These are phyloP conservation scores for Anthophora plumipes DNA, from an alignment of 2,888 invertebrate genomes.

Conservation along the genomic window DNA sequence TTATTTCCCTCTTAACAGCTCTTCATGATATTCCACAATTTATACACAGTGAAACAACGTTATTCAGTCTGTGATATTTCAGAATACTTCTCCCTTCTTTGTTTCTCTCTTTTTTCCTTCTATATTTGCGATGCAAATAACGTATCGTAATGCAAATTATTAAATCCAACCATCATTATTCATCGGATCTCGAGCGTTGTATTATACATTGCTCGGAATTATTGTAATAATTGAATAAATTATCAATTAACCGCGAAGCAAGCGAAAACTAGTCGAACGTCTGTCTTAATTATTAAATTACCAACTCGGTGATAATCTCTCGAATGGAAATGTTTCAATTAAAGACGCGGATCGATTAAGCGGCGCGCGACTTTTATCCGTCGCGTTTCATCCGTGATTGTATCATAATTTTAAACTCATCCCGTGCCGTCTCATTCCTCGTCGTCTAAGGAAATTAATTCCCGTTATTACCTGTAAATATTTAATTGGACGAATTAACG, in stretches of 20 bases:
- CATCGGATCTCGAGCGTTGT: background rate
- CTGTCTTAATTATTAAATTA: background rate
- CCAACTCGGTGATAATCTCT: background rate
- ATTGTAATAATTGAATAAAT: background rate
- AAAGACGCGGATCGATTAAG: background rate
- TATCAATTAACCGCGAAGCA: background rate
- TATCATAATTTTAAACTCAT: background rate
- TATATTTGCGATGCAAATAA: slow-evolving; percentile 6
- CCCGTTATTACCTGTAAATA: background rate
- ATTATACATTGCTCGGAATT: background rate
- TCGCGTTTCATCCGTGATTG: background rate
- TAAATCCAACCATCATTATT: slow-evolving; percentile 4
- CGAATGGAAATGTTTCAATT: background rate
- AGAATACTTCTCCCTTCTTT: too few species aligned
- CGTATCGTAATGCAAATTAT: background rate
- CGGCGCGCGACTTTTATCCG: background rate
- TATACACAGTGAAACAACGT: background rate
- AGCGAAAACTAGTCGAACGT: background rate
- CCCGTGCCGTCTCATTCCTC: too few species aligned
- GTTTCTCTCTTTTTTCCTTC: background rate
- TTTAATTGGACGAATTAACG: slow-evolving; percentile 24
- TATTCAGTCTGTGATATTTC: background rate
- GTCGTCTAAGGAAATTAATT: background rate
- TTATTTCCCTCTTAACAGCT: background rate
- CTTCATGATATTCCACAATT: slow-evolving; percentile 10